Percentiles rank a stretch among this genome's conserved stretches.
These are phyloP conservation scores for Brachyrhaphis roseni DNA, from an alignment of 2,797 vertebrate species.

Conservation along the genomic window DNA sequence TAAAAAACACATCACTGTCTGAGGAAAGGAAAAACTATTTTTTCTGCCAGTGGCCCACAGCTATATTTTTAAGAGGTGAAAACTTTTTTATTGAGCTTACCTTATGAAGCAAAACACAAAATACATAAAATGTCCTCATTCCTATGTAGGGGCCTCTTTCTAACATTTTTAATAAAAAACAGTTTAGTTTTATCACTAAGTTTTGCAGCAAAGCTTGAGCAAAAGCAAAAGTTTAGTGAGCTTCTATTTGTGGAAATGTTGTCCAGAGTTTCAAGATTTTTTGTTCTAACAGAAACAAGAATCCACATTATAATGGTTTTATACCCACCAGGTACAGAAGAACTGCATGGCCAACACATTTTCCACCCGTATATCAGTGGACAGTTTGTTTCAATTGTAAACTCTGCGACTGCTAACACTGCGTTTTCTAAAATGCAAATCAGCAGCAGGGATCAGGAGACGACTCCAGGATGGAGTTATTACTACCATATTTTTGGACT, in stretches of 20 bases:
- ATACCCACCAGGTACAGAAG: background rate
- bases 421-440: conserved; percentile 48
- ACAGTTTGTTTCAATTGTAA: conserved; percentile 64
- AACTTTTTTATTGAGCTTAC: background rate
- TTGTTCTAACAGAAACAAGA: background rate
- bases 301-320: background rate
- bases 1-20: background rate
- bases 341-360: conserved; percentile 8
- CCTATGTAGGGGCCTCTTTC: background rate
- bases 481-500: no score
- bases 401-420: conserved; percentile 50
- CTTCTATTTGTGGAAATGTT: background rate
- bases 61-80: background rate
- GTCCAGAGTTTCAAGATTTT: background rate
- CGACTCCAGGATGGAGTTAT: conserved; percentile 19
- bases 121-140: no score
- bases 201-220: background rate
- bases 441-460: conserved; percentile 23
- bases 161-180: background rate
- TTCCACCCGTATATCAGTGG: conserved; percentile 55
- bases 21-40: background rate
- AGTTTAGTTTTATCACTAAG: background rate
- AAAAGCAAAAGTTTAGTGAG: background rate
- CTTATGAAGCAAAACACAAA: no score
- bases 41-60: background rate